Percentiles rank a stretch among this genome's conserved stretches.
phyloP scores from a whole-genome alignment of 2,888 invertebrate species.

The Chouioia cunea region DNA sequence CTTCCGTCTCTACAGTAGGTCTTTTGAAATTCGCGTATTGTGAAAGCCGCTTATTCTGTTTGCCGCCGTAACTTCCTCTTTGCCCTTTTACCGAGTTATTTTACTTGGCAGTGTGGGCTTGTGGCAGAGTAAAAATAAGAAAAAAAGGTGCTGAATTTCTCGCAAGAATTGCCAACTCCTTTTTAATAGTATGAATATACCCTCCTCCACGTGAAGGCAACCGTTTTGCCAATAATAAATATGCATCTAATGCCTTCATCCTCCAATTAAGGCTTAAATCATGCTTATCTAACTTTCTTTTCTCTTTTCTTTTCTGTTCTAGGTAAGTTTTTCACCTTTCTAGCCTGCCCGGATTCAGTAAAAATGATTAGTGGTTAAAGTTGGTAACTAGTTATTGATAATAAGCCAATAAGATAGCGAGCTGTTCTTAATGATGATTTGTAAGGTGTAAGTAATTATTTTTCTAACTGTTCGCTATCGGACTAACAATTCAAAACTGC shows the following conservation, averaged over 20 bases:
- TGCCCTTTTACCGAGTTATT: conserved; percentile 2
- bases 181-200: conserved; percentile 23
- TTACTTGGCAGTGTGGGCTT: not conserved
- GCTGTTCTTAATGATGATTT: too few relatives aligned
- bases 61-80: conserved; percentile 16
- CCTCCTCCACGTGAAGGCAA: not conserved
- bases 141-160: conserved; percentile 11
- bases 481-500: conserved; percentile 6
- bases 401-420: not conserved
- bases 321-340: conserved; percentile 21
- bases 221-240: conserved; percentile 8
- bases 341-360: not conserved
- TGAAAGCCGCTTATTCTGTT: conserved; percentile 37
- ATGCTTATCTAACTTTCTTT: not conserved
- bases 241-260: conserved; percentile 5
- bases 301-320: conserved; percentile 14
- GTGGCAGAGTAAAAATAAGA: conserved; percentile 3
- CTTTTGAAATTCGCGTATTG: conserved; percentile 38
- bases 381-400: not conserved
- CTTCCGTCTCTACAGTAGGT: conserved; percentile 25
- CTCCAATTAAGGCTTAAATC: conserved; percentile 20
- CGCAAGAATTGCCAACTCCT: not conserved
- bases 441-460: too few relatives aligned
- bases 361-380: too few relatives aligned
- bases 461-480: not conserved